Conservation (phyloP, 2,888 invertebrate species). For the Serrognathus titanus region DNA sequence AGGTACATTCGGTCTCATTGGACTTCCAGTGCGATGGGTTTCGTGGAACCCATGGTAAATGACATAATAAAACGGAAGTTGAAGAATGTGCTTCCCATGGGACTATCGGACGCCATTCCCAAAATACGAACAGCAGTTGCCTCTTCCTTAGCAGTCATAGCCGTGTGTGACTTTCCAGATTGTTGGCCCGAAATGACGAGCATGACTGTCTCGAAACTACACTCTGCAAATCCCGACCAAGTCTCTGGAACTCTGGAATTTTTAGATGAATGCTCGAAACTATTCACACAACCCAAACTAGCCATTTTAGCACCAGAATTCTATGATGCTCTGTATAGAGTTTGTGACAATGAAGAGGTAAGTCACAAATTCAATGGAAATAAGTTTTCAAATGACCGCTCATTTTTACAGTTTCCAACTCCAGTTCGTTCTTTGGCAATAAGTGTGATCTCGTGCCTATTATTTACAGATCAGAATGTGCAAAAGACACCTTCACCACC, state of each 20-base stretch:
- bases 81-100: conserved; percentile 18
- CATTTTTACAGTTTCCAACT: conserved; percentile 9
- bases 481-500: neutral
- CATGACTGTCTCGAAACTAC: conserved; percentile 15
- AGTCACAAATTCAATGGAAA: neutral
- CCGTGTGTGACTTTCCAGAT: conserved; percentile 20
- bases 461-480: conserved; percentile 8
- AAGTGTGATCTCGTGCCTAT: conserved; percentile 8
- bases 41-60: conserved; percentile 18
- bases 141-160: conserved; percentile 20
- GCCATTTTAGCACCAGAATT: conserved; percentile 12
- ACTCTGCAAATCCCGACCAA: conserved; percentile 13
- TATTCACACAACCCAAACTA: conserved; percentile 11
- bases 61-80: conserved; percentile 22
- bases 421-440: conserved; percentile 14
- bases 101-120: conserved; percentile 15
- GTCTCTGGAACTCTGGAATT: conserved; percentile 20
- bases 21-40: conserved; percentile 14
- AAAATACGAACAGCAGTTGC: conserved; percentile 21
- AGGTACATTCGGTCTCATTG: conserved; percentile 24
- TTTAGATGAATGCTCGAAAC: conserved; percentile 20
- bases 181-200: conserved; percentile 19
- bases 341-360: conserved; percentile 15
- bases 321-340: conserved; percentile 16
- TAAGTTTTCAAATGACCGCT: neutral